Conservation (phyloP, 2,113 vertebrate genomes). For the Cyprinodon variegatus region DNA sequence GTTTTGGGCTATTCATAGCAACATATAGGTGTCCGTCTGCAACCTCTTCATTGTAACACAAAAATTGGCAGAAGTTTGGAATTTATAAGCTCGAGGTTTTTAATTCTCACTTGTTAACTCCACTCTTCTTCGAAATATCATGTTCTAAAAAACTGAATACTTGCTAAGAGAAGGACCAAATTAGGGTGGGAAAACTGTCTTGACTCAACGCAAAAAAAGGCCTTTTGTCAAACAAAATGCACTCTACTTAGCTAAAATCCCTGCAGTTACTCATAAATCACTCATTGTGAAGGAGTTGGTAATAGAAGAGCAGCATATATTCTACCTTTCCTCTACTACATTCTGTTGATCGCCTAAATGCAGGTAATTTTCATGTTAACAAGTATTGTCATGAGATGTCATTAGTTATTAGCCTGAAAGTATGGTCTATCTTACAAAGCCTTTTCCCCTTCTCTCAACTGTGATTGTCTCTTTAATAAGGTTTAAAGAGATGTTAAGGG, state of each 20-base stretch:
- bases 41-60: constrained; percentile 26
- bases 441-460: too few relatives aligned
- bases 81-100: constrained; percentile 38
- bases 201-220: constrained; percentile 33
- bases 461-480: too few relatives aligned
- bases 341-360: too few relatives aligned
- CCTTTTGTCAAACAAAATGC: constrained; percentile 2
- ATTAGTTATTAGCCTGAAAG: too few relatives aligned
- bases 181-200: constrained; percentile 8
- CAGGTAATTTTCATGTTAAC: too few relatives aligned
- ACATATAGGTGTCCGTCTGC: constrained; percentile 8
- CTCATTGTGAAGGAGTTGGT: constrained; percentile 19
- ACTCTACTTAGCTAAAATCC: constrained; percentile 25
- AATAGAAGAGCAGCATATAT: background rate
- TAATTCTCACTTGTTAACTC: constrained; percentile 28
- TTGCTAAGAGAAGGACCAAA: constrained; percentile 23
- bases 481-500: too few relatives aligned
- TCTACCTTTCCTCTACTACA: too few relatives aligned
- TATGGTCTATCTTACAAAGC: too few relatives aligned
- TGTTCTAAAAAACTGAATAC: constrained; percentile 24
- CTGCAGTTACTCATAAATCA: constrained; percentile 44
- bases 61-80: constrained; percentile 5
- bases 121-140: constrained; percentile 4
- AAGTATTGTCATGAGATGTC: too few relatives aligned
- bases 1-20: constrained; percentile 3